Evolutionary conservation across 1,140 invertebrate species (phyloP), one percentile per base, ranked within the genome.

Genomic region (Aphis gossypii): DNA sequence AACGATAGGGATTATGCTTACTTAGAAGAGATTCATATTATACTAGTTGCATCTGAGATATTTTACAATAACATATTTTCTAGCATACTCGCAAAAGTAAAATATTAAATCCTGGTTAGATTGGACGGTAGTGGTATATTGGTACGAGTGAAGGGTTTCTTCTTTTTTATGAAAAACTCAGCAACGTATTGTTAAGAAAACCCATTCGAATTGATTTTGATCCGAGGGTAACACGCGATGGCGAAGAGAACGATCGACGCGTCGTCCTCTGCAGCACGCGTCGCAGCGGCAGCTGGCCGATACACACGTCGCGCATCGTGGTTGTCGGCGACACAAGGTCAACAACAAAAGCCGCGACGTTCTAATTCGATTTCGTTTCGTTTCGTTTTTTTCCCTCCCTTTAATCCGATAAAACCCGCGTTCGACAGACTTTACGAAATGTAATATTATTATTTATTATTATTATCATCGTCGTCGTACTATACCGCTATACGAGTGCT

Each of bases 381-480:
- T 68, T 68, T n/a, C 30, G 30, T 68, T 68, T 68, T 60, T 76
- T 76, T 76, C 14, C 60, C 30, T 76, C 60, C 60, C 35, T 41
- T 89, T 51, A 38, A 89, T 89, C 87, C 48, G 87, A 89, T 51
- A 51, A 38, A 89, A 89, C 21, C 83, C 38, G 23, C 83, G 83
- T 23, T 38, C 38, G 23, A 41, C 83, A 25, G 38, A 44, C 38
- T 44, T 41, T 86, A 86, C 83, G 83, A 44, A 86, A 86, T 11
- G 83, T 86, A 86, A 86, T 86, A 41, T 76, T 76, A 76, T 76
- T 76, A 76, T 76, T n/a, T 76, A 76, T 76, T 76, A 76, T 76
- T 76, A 68, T n/a, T n/a, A n/a, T 68, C 3, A 20, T 51, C 14
- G 0, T n/a, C 60, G 30, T 54, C 21, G 54, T 54, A 76, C 60